Evolutionary conservation across 1,140 invertebrate genomes (phyloP), one percentile per base, ranked within the genome.

Genomic region (Drosophila tsacasi): DNA sequence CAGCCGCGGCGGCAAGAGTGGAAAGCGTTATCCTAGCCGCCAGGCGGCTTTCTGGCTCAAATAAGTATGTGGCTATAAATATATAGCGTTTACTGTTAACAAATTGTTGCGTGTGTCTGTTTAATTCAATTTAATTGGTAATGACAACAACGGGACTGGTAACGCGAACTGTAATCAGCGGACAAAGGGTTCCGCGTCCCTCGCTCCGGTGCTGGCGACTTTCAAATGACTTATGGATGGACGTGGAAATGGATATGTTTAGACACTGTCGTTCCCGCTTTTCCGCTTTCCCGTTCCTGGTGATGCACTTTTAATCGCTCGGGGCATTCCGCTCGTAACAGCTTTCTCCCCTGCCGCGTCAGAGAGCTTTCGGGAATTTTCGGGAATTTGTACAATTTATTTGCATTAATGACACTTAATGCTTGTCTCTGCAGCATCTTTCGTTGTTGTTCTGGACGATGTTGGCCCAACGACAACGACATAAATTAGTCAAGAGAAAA

Each of bases 351-450:
- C 25, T 12, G 9, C 25, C n/a, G n/a, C 42, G 46, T 17, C 21
- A 39, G 32, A 67, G 37, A 69, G 55, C 59, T 68, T 42, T 72
- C 35, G 63, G 62, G 55, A 40, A 13, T 47, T 47, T 74, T 50
- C 5, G 58, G 61, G 30, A 63, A 63, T 57, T 65, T 76, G 52
- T 71, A 75, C 61, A 82, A 74, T 90, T 82, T 82, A 91, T 90
- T 82, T 82, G 85, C 85, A 80, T 90, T 90, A 90, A 90, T 82
- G 82, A 82, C 67, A 81, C 80, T 83, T 78, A 87, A 87, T 76
- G 67, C 66, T 30, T 19, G 64, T 39, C 47, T 52, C 21, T 64
- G 65, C 67, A 64, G 74, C 79, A 74, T 72, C 68, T 67, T 67
- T 37, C 27, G 35, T 1, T 35, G 63, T 58, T 76, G 60, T 76